Conservation (phyloP, 2,113 vertebrate genomes). For the Mugil cephalus region DNA sequence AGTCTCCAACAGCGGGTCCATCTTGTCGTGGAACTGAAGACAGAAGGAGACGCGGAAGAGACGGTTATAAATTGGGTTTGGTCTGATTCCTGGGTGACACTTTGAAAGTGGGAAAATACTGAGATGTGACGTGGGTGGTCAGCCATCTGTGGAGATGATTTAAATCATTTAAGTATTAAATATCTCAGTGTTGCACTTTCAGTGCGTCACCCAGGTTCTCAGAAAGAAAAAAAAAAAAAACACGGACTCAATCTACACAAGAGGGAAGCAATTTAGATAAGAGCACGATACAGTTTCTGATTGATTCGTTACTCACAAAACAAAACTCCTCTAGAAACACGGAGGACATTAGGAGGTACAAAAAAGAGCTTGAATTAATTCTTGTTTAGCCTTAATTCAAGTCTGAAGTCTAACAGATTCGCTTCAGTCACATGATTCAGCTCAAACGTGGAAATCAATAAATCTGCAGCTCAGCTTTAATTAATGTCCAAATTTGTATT, state of each 20-base stretch:
- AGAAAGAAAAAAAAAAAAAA: not conserved
- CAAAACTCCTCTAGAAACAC: conserved; percentile 12
- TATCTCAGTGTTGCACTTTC: conserved; percentile 41
- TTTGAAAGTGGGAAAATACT: conserved; percentile 52
- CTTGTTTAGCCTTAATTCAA: conserved; percentile 3
- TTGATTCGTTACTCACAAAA: not conserved
- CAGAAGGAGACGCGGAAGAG: not conserved
- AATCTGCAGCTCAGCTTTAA: not conserved
- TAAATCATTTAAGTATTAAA: not conserved
- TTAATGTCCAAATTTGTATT: not conserved
- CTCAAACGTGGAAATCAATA: not conserved
- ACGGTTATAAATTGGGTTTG: not conserved
- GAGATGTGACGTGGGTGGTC: conserved; percentile 38
- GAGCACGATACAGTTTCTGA: not conserved
- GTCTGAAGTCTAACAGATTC: not conserved
- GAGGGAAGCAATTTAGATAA: conserved; percentile 16
- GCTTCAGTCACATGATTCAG: conserved; percentile 30
- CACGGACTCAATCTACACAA: conserved; percentile 18
- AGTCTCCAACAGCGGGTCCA: conserved; percentile 97
- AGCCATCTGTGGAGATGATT: conserved; percentile 31
- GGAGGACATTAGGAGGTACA: not conserved
- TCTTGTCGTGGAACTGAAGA: conserved; percentile 96
- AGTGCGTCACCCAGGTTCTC: conserved; percentile 23
- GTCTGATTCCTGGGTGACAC: conserved; percentile 38
- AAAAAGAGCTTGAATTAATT: conserved; percentile 21